Conservation (phyloP, 2,113 vertebrate genomes). For the Eonycteris spelaea region DNA sequence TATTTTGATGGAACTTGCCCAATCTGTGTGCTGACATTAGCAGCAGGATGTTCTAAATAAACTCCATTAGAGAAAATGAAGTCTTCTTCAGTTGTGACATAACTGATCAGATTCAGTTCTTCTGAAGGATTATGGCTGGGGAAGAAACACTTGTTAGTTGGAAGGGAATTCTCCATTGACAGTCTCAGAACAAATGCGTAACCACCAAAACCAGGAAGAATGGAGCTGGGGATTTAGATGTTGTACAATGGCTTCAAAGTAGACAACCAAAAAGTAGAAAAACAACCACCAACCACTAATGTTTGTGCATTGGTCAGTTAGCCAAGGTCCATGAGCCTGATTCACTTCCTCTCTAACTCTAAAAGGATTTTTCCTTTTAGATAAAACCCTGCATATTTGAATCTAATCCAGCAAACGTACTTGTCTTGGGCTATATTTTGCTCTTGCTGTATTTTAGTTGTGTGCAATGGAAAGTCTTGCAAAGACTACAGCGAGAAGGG, state of each 20-base stretch:
- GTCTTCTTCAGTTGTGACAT: conserved; percentile 62
- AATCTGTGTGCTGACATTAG: conserved; percentile 68
- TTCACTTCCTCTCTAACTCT: conserved; percentile 70
- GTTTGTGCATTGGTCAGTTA: conserved; percentile 55
- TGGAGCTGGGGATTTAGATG: conserved; percentile 26
- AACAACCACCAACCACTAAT: conserved; percentile 27
- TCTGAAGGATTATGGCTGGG: conserved; percentile 54
- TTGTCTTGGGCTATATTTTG: conserved; percentile 64
- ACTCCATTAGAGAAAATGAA: conserved; percentile 54
- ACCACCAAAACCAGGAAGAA: conserved; percentile 53
- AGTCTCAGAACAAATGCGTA: conserved; percentile 46
- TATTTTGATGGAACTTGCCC: conserved; percentile 70
- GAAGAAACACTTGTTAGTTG: conserved; percentile 7
- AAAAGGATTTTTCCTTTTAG: conserved; percentile 71
- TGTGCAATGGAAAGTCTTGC: conserved; percentile 59
- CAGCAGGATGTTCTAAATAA: conserved; percentile 74
- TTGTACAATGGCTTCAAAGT: conserved; percentile 37
- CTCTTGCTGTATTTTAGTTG: conserved; percentile 51
- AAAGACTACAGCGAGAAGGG: not conserved
- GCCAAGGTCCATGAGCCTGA: conserved; percentile 60
- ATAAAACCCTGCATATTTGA: conserved; percentile 70
- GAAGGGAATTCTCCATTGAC: conserved; percentile 23
- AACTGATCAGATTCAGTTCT: conserved; percentile 47
- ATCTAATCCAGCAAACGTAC: conserved; percentile 55
- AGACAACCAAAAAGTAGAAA: conserved; percentile 60